These are phyloP conservation scores for Lithosia quadra DNA, from an alignment of 2,888 invertebrate genomes.

Conservation along the genomic window DNA sequence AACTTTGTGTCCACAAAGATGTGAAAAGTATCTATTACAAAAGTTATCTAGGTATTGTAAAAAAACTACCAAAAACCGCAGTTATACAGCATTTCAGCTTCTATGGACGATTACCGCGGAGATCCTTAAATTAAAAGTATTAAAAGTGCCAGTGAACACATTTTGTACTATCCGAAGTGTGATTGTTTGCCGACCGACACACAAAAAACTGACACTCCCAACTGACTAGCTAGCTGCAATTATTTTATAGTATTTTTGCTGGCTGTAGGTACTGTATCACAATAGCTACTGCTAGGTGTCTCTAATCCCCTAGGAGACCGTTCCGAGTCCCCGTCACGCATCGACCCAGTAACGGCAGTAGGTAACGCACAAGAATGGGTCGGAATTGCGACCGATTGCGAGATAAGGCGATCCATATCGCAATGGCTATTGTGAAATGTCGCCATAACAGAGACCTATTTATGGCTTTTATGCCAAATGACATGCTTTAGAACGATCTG, in stretches of 20 bases:
- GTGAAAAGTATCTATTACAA: background rate
- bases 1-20: background rate
- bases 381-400: constrained; percentile 48
- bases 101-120: background rate
- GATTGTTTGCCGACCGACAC: background rate
- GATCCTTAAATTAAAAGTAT: background rate
- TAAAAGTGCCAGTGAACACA: no score
- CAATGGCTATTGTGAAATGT: constrained; percentile 31
- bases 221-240: no score
- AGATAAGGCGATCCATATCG: constrained; percentile 43
- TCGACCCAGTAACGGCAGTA: constrained; percentile 73
- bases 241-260: background rate
- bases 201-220: background rate
- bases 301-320: constrained; percentile 29
- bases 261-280: constrained; percentile 12
- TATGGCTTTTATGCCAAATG: constrained; percentile 21
- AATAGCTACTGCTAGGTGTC: constrained; percentile 30
- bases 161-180: no score
- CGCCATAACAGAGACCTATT: constrained; percentile 26
- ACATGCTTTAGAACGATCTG: constrained; percentile 18
- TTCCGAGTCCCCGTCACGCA: constrained; percentile 65
- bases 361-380: constrained; percentile 32
- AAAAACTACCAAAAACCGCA: background rate
- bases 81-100: background rate
- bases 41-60: background rate